These are phyloP conservation scores for Cyprinodon variegatus DNA, from an alignment of 2,113 vertebrate species.

Conservation along the genomic window DNA sequence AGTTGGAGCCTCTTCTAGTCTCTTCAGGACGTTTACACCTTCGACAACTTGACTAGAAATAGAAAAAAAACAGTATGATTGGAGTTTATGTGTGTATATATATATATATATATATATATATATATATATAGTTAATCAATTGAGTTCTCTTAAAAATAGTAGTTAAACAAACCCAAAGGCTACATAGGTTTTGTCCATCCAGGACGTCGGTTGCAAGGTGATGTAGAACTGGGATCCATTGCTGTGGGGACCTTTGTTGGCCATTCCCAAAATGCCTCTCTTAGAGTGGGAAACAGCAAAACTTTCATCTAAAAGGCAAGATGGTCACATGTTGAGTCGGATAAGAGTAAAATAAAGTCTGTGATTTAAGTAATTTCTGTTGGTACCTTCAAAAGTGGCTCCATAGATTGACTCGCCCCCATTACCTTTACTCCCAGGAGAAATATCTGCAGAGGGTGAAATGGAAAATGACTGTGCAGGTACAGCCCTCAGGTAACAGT, in stretches of 20 bases:
- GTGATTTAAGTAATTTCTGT: neutral
- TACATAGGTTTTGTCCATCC: constrained; percentile 87
- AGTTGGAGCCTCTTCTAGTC: constrained; percentile 80
- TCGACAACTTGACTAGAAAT: constrained; percentile 84
- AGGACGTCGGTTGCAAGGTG: constrained; percentile 84
- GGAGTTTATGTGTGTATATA: neutral
- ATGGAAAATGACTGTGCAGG: neutral
- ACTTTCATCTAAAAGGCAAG: constrained; percentile 83
- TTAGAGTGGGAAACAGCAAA: constrained; percentile 84
- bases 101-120: too few species aligned
- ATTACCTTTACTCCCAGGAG: constrained; percentile 77
- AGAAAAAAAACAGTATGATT: constrained; percentile 18
- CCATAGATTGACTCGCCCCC: constrained; percentile 88
- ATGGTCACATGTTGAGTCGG: neutral
- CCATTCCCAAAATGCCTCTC: constrained; percentile 87
- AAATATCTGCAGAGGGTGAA: constrained; percentile 81
- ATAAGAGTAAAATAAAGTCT: constrained; percentile 1
- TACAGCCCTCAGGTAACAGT: neutral
- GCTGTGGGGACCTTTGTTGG: constrained; percentile 87
- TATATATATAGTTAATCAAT: neutral
- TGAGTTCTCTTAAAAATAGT: neutral
- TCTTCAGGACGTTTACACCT: constrained; percentile 84
- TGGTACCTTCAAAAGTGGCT: constrained; percentile 84
- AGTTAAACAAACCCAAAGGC: constrained; percentile 88
- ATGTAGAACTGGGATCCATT: constrained; percentile 91